Base-by-base conservation (phyloP, 2,797 vertebrate species). In the Tympanoctomys barrerae region DNA sequence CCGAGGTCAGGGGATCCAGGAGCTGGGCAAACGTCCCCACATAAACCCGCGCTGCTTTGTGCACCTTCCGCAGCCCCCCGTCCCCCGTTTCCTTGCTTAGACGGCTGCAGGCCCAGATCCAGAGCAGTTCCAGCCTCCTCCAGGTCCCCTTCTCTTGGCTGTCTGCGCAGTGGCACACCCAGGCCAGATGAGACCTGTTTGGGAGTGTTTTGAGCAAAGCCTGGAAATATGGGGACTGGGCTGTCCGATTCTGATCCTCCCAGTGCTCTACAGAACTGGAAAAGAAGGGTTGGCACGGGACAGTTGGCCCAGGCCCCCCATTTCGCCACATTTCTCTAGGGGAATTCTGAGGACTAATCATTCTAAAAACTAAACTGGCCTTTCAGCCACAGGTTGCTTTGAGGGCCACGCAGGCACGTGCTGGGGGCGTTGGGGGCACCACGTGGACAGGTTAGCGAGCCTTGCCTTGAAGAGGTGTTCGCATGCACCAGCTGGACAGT, bases 361-460 rank as follows among this genome's bases (percentile, higher is more conserved):
- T n/a, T 95, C 77, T 68, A 96, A 75, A 89, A 78, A 26, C 89
- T 92, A 62, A 73, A 28, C 39, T 66, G 39, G 66, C 77, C 21
- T 46, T 89, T n/a, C 71, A n/a, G 42, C 57, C 59, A 26, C 59
- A 42, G 73, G 39, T 75, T 90, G 86, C 94, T 90, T 89, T 90
- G 87, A 92, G 86, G 81, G 90, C 49, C 28, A 36, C 46, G 61
- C 54, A 18, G 39, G 0, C 21, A 6, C 0, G 26, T 39, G 77
- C 19, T 1, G 28, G 87, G 21, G 26, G 52, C 49, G n/a, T 19
- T 0, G 39, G 68, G 66, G 52, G 36, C 36, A 36, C 14, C 71
- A 2, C 1, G 39, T 19, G 90, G 61, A 39, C 87, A 26, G 61
- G 2, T 59, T 26, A 49, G 49, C 0, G 11, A 71, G 86, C 75